Percentiles rank a stretch among this genome's conserved stretches.
Conservation (phyloP, 2,888 invertebrate genomes). For the Phengaris alcon region DNA sequence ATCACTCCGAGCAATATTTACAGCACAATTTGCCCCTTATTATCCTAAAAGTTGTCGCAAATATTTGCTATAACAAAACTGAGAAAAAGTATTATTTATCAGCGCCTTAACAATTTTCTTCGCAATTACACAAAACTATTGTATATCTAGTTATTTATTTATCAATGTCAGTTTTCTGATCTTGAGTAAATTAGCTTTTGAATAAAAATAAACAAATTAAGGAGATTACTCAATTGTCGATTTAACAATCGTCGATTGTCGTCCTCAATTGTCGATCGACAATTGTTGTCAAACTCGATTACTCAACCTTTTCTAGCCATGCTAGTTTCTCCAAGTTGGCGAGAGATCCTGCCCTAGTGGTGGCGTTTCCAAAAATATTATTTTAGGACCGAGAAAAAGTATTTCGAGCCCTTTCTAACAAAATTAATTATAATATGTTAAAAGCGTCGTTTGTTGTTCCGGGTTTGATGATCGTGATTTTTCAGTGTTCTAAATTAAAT, state of each 20-base stretch:
- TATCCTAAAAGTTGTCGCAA: not conserved
- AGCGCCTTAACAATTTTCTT: conserved; percentile 4
- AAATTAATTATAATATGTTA: not conserved
- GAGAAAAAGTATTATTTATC: not conserved
- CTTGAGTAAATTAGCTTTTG: too few species aligned
- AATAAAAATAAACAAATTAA: too few species aligned
- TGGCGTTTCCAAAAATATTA: not conserved
- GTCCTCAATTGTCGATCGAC: too few species aligned
- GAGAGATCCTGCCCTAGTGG: too few species aligned
- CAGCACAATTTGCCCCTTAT: not conserved
- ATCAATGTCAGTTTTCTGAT: not conserved
- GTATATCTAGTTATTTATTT: not conserved
- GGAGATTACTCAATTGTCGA: too few species aligned
- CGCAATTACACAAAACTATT: conserved; percentile 8
- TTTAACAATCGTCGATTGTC: too few species aligned
- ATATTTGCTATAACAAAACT: not conserved
- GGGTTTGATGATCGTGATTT: not conserved
- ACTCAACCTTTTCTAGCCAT: too few species aligned
- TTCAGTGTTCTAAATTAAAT: conserved; percentile 24
- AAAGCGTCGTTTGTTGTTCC: conserved; percentile 6
- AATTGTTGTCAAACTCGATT: too few species aligned
- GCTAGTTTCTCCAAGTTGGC: too few species aligned
- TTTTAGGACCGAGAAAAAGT: not conserved
- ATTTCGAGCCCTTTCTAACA: not conserved
- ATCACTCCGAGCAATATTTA: not conserved